phyloP scores from a whole-genome alignment of 30 jellyfish, hydroid and myxozoan genomes.

The Aurelia sp. region DNA sequence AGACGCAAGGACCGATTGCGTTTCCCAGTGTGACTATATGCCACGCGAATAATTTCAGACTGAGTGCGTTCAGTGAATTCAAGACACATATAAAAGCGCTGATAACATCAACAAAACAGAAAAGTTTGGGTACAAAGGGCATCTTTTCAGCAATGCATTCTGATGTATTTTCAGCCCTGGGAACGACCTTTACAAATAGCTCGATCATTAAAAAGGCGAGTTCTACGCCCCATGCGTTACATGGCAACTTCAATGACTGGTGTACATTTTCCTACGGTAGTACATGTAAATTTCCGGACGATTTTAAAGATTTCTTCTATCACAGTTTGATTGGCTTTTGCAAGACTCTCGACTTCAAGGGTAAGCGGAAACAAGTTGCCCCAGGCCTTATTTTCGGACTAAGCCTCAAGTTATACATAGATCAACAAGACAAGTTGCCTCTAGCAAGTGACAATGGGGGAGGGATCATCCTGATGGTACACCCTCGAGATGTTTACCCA shows the following conservation, averaged over 20 bases:
- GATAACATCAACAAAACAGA: neutral
- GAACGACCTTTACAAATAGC: constrained; percentile 4
- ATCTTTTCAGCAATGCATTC: constrained; percentile 14
- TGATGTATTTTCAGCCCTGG: neutral
- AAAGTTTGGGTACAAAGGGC: neutral
- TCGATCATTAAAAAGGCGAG: constrained; percentile 17
- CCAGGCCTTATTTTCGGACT: constrained; percentile 38
- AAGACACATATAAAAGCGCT: neutral
- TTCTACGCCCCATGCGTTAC: constrained; percentile 8
- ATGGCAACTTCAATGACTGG: constrained; percentile 44
- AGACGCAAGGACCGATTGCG: neutral
- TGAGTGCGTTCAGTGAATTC: constrained; percentile 11
- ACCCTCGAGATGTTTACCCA: constrained; percentile 53
- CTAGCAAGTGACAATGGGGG: constrained; percentile 16
- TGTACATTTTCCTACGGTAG: constrained; percentile 13
- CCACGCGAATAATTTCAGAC: constrained; percentile 50
- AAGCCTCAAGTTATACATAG: constrained; percentile 2
- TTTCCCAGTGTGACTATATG: constrained; percentile 52
- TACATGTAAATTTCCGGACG: constrained; percentile 21
- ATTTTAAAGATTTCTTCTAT: constrained; percentile 31
- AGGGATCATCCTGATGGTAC: constrained; percentile 36
- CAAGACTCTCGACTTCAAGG: constrained; percentile 29
- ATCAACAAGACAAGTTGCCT: constrained; percentile 32
- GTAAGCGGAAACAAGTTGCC: constrained; percentile 24
- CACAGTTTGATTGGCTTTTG: constrained; percentile 26